A percentile compares a stretch with the other conserved stretches of the same genome.
These are phyloP conservation scores for Cairina moschata DNA, from an alignment of 2,113 vertebrate species.

Conservation along the genomic window DNA sequence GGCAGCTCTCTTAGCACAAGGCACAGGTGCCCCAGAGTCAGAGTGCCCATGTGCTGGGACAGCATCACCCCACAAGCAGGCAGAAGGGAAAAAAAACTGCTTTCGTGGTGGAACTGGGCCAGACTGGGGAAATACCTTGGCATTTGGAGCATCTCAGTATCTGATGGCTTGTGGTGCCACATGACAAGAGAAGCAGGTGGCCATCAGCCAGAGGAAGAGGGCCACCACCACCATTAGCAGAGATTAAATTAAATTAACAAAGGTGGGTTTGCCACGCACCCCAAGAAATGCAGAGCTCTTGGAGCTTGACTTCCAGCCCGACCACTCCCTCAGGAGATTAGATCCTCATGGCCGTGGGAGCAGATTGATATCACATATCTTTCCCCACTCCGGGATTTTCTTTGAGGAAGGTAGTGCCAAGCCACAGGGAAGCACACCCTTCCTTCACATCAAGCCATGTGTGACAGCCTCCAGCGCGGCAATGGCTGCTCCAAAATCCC, in stretches of 20 bases:
- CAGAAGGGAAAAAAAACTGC: neutral
- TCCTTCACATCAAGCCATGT: neutral
- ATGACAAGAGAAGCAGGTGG: neutral
- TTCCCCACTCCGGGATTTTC: neutral
- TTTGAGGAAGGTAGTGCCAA: neutral
- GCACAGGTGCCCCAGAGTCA: fast-evolving
- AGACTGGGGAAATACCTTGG: neutral
- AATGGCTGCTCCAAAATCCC: neutral
- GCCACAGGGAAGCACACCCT: neutral
- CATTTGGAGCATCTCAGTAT: neutral
- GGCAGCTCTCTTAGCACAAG: neutral
- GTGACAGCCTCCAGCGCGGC: neutral
- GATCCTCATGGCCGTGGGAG: neutral
- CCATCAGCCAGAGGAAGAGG: neutral
- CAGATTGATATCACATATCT: neutral
- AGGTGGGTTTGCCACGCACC: fast-evolving
- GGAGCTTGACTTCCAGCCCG: neutral
- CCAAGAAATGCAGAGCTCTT: neutral
- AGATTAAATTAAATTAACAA: neutral
- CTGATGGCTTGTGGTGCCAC: neutral
- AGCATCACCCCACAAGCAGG: neutral
- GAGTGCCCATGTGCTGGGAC: fast-evolving
- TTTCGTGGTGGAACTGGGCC: neutral
- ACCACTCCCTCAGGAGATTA: neutral
- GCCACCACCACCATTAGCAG: neutral